These are phyloP conservation scores for Salarias fasciatus DNA, from an alignment of 2,797 vertebrate species.

Conservation along the genomic window DNA sequence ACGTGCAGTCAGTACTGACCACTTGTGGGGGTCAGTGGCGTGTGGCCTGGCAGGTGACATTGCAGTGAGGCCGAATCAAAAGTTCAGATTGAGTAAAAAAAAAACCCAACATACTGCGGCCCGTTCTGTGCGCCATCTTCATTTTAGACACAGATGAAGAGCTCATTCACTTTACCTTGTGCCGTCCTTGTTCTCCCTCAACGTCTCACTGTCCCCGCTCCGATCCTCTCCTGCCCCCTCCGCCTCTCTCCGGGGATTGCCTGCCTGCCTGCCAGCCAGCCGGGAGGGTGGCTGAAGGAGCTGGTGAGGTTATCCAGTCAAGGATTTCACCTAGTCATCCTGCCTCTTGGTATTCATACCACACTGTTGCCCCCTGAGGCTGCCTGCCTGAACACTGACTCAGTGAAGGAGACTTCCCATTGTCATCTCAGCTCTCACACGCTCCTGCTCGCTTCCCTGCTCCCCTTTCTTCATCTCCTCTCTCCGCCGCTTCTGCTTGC, in stretches of 20 bases:
- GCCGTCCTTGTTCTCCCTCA: slow-evolving; percentile 42
- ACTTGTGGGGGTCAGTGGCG: too few species aligned
- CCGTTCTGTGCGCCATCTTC: slow-evolving; percentile 15
- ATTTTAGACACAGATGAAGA: slow-evolving; percentile 33
- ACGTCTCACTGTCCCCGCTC: slow-evolving; percentile 10
- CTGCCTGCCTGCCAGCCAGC: slow-evolving; percentile 19
- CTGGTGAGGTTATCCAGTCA: slow-evolving; percentile 70
- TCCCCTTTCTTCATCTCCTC: slow-evolving; percentile 35
- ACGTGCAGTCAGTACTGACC: too few species aligned
- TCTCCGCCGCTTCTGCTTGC: slow-evolving; percentile 15
- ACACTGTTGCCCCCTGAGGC: slow-evolving; percentile 53
- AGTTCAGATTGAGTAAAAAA: slow-evolving; percentile 45
- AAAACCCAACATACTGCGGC: slow-evolving; percentile 24
- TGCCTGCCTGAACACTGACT: slow-evolving; percentile 63
- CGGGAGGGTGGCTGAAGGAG: slow-evolving; percentile 52
- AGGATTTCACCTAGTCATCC: slow-evolving; percentile 74
- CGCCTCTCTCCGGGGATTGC: slow-evolving; percentile 21
- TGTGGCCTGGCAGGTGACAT: too few species aligned
- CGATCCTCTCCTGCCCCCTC: neutral
- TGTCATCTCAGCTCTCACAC: slow-evolving; percentile 62
- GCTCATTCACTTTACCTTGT: slow-evolving; percentile 37
- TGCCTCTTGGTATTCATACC: slow-evolving; percentile 72
- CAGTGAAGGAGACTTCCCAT: slow-evolving; percentile 64
- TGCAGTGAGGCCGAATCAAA: slow-evolving; percentile 26
- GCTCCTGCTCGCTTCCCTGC: slow-evolving; percentile 26